Evolutionary conservation across 2,888 invertebrate genomes (phyloP).

Genomic region (Cephus nigrinus): DNA sequence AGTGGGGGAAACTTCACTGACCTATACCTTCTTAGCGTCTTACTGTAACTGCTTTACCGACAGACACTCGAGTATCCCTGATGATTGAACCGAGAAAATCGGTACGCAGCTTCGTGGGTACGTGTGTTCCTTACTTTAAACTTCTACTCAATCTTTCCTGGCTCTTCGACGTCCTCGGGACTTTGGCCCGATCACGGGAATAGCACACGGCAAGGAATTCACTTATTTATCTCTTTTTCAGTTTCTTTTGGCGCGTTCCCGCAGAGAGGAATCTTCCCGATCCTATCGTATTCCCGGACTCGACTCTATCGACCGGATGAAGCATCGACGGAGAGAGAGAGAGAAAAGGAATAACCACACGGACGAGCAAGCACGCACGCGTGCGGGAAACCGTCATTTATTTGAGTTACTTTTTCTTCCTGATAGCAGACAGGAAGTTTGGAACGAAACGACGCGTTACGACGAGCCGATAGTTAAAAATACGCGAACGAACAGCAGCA

Average conservation of each 20-base stretch:
- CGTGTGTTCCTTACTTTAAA: not conserved
- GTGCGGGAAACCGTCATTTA: constrained; percentile 9
- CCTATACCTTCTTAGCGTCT: constrained; percentile 50
- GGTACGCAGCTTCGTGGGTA: not conserved
- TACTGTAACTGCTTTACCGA: not conserved
- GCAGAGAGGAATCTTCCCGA: not conserved
- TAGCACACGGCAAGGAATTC: not conserved
- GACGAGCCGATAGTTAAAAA: constrained; percentile 46
- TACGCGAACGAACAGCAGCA: constrained; percentile 22
- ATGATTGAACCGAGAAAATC: not conserved
- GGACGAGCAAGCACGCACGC: not conserved
- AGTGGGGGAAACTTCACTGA: constrained; percentile 59
- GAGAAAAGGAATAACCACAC: not conserved
- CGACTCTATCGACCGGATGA: constrained; percentile 22
- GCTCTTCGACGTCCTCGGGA: not conserved
- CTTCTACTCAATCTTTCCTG: not conserved
- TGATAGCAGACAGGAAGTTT: constrained; percentile 52
- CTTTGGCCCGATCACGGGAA: not conserved
- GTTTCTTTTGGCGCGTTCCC: not conserved
- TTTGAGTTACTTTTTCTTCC: constrained; percentile 26
- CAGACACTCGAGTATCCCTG: not conserved
- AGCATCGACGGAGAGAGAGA: constrained; percentile 31
- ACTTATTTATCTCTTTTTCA: not conserved
- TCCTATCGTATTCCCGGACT: not conserved
- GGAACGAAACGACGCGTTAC: constrained; percentile 38